Base-by-base conservation (phyloP, 2,113 vertebrate species). In the Heteronetta atricapilla region DNA sequence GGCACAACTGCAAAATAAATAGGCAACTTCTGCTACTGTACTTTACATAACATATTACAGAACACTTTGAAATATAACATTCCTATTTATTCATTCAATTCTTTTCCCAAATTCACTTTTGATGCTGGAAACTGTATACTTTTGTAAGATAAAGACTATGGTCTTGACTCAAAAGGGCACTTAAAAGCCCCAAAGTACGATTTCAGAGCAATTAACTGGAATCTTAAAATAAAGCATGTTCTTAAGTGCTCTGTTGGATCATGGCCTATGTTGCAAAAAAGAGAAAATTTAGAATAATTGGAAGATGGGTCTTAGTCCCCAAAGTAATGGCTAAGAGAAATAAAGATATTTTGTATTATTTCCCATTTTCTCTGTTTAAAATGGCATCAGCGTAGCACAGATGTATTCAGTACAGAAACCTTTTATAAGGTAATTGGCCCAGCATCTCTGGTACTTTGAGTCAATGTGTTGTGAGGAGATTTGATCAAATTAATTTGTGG, bases 221-320 rank as follows among this genome's bases (percentile, higher is more conserved):
- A 90, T 28, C n/a, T 63, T 66, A 31, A 78, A 84, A 84, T 89
- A 91, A 96, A 94, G 68, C 64, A 78, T 60, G 50, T 81, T 93
- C 72, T 38, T 7, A 42, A 62, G n/a, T 21, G 67, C 40, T 66
- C 34, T 81, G 78, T 60, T 70, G 48, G 34, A 63, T 91, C 76
- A 20, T 46, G 53, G 68, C 29, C 64, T 86, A 1, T 40, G 26
- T 46, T 83, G 60, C 50, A 36, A 66, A 68, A 55, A n/a, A 29
- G 9, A 79, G 16, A 85, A 76, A 69, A 56, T 3, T 34, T 12
- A 42, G 93, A 79, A 40, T 40, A 42, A 48, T 4, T n/a, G 29
- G 14, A 70, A 88, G 62, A 28, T 79, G 62, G 46, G 34, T 79
- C 23, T n/a, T 53, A 5, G 50, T 28, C 19, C n/a, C 2, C 28